Conservation (phyloP, 30 jellyfish, hydroid and myxozoan species). For the Phacellophora camtschatica region DNA sequence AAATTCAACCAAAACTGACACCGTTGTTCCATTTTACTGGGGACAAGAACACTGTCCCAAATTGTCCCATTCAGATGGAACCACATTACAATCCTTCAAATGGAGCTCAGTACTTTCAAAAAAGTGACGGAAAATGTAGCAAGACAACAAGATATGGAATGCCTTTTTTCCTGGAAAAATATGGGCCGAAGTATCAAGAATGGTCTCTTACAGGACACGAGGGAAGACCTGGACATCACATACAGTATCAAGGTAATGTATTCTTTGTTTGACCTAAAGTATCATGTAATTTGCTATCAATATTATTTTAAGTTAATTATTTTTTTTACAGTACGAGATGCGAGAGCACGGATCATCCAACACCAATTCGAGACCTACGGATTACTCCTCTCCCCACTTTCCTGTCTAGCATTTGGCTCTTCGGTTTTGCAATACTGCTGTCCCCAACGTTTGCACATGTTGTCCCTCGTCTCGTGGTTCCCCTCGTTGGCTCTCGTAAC, state of each 20-base stretch:
- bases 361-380: too few species aligned
- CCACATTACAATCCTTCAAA: constrained; percentile 95
- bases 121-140: constrained; percentile 78
- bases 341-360: too few species aligned
- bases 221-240: constrained; percentile 97
- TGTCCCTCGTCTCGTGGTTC: too few species aligned
- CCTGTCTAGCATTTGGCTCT: too few species aligned
- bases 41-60: constrained; percentile 85
- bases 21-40: constrained; percentile 80
- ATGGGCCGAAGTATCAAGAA: constrained; percentile 95
- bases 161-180: constrained; percentile 91
- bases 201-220: constrained; percentile 98
- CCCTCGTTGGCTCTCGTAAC: too few species aligned
- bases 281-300: too few species aligned
- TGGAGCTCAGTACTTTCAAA: constrained; percentile 83
- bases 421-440: too few species aligned
- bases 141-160: constrained; percentile 71
- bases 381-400: too few species aligned
- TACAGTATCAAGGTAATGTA: constrained; percentile 83
- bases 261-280: too few species aligned
- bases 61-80: constrained; percentile 87
- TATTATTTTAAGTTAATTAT: too few species aligned
- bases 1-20: constrained; percentile 61
- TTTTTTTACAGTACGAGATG: too few species aligned
- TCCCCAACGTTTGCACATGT: too few species aligned